These are phyloP conservation scores for Abrostola tripartita DNA, from an alignment of 2,888 invertebrate genomes.

Conservation along the genomic window DNA sequence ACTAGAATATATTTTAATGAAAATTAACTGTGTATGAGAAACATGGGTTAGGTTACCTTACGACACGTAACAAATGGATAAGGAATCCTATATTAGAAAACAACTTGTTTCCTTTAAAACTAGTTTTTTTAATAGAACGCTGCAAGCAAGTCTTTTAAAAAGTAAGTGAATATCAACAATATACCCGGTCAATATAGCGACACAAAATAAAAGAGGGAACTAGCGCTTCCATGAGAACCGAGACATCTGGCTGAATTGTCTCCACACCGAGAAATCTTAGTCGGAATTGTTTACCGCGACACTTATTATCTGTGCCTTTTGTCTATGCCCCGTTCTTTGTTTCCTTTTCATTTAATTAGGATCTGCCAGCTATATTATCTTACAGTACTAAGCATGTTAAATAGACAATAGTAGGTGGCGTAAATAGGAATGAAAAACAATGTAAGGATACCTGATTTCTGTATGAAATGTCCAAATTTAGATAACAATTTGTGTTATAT, in stretches of 20 bases:
- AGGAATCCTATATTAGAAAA: background rate
- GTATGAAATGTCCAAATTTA: no score
- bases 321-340: slow-evolving; percentile 42
- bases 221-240: slow-evolving; percentile 29
- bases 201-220: slow-evolving; percentile 32
- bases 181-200: background rate
- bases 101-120: slow-evolving; percentile 1
- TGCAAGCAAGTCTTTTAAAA: background rate
- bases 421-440: background rate
- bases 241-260: slow-evolving; percentile 42
- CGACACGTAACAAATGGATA: background rate
- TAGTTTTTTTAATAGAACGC: background rate
- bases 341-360: slow-evolving; percentile 48
- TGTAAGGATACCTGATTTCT: background rate
- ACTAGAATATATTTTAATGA: no score
- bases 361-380: slow-evolving; percentile 16
- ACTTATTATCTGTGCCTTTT: slow-evolving; percentile 48
- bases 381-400: slow-evolving; percentile 2
- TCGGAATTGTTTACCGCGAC: slow-evolving; percentile 52
- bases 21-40: no score
- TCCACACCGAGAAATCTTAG: slow-evolving; percentile 44
- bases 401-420: background rate
- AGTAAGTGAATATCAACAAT: slow-evolving; percentile 1
- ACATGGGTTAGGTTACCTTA: no score
- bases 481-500: no score